Conservation (phyloP, 2,888 invertebrate species). For the Luperina nickerlii region DNA sequence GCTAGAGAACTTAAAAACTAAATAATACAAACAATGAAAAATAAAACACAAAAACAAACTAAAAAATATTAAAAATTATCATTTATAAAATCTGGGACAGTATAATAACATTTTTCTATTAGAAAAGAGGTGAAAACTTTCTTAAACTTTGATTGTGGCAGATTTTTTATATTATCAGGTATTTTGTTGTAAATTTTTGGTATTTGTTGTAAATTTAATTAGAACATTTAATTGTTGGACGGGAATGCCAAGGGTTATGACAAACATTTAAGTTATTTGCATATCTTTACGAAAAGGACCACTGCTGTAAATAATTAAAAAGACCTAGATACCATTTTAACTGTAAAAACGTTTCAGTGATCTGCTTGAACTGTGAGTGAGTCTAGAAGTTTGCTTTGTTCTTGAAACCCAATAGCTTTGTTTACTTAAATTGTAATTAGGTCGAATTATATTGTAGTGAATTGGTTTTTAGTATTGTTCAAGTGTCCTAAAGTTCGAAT, state of each 20-base stretch:
- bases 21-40: too few species aligned
- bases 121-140: too few species aligned
- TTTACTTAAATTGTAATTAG: constrained; percentile 9
- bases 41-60: too few species aligned
- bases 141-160: too few species aligned
- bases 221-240: not conserved
- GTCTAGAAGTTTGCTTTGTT: constrained; percentile 15
- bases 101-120: too few species aligned
- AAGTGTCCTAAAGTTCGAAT: not conserved
- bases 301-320: not conserved
- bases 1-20: too few species aligned
- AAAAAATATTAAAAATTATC: too few species aligned
- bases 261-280: not conserved
- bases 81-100: too few species aligned
- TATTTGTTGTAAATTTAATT: too few species aligned
- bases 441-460: not conserved
- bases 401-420: constrained; percentile 8
- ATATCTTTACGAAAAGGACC: not conserved
- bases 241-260: too few species aligned
- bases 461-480: not conserved
- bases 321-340: not conserved
- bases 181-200: too few species aligned
- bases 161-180: too few species aligned
- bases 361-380: constrained; percentile 19
- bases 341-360: constrained; percentile 21